These are phyloP conservation scores for Zhuqinia jingwanae DNA, from an alignment of 2,888 invertebrate species.

Conservation along the genomic window DNA sequence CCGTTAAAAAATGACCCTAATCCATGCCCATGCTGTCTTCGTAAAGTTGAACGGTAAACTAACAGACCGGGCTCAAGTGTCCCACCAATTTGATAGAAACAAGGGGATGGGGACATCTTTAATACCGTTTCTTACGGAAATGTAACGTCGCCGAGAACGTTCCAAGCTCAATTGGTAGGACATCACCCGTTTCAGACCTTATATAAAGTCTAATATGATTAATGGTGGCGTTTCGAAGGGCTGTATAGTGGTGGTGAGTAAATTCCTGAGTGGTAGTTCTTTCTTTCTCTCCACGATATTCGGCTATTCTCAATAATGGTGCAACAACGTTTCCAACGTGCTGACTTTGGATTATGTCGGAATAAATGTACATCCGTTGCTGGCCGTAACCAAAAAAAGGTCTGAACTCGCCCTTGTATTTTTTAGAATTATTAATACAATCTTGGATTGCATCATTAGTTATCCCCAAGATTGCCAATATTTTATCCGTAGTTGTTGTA, in stretches of 20 bases:
- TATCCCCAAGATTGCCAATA: no score
- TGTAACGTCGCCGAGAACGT: conserved; percentile 45
- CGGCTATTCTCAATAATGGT: conserved; percentile 27
- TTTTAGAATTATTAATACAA: neutral
- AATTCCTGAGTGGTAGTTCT: conserved; percentile 9
- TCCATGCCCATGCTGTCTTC: conserved; percentile 49
- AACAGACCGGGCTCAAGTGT: conserved; percentile 19
- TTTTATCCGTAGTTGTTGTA: no score
- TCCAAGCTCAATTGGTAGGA: conserved; percentile 46
- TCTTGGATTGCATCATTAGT: no score
- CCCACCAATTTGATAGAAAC: no score
- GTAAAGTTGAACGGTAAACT: neutral
- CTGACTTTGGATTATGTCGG: conserved; percentile 52
- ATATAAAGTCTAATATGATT: conserved; percentile 45
- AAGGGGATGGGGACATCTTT: no score
- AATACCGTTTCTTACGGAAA: conserved; percentile 13
- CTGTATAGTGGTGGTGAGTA: conserved; percentile 33
- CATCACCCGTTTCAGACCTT: conserved; percentile 33
- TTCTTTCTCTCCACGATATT: conserved; percentile 6
- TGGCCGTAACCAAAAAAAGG: conserved; percentile 43
- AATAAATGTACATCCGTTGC: conserved; percentile 42
- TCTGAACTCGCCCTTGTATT: neutral
- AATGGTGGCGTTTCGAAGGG: neutral
- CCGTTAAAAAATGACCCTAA: conserved; percentile 44
- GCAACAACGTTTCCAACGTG: conserved; percentile 2